Percentiles rank a stretch among this genome's conserved stretches.
phyloP scores from a whole-genome alignment of 2,797 vertebrate genomes.

The Acrossocheilus wenchowensis region DNA sequence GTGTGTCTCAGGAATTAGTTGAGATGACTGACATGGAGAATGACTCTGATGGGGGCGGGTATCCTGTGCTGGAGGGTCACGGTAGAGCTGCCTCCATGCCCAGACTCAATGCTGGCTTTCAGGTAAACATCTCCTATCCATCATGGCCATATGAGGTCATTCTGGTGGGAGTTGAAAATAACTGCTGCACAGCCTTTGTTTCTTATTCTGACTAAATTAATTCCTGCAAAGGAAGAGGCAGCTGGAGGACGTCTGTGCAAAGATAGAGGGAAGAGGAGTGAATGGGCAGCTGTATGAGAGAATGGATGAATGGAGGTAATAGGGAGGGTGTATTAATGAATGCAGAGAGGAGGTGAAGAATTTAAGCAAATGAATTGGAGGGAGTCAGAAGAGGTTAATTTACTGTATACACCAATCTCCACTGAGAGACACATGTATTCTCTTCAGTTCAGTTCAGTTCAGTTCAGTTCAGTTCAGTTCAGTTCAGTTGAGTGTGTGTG shows the following conservation, averaged over 20 bases:
- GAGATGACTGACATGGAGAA: conserved; percentile 87
- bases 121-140: conserved; percentile 74
- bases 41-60: conserved; percentile 79
- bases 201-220: conserved; percentile 3
- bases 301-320: conserved; percentile 18
- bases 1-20: conserved; percentile 78
- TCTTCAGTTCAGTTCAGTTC: neutral
- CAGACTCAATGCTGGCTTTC: conserved; percentile 89
- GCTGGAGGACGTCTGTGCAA: neutral
- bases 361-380: conserved; percentile 40
- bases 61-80: conserved; percentile 87
- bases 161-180: conserved; percentile 7
- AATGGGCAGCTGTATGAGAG: conserved; percentile 5
- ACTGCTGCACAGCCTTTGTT: neutral
- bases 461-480: neutral
- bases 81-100: conserved; percentile 93
- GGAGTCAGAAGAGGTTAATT: conserved; percentile 49
- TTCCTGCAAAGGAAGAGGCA: conserved; percentile 13
- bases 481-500: neutral
- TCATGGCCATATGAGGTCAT: neutral
- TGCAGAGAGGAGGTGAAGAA: conserved; percentile 4
- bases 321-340: neutral
- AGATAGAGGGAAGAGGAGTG: conserved; percentile 2
- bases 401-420: conserved; percentile 61
- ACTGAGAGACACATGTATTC: conserved; percentile 50